Conservation (phyloP, 2,113 vertebrate species). For the Chlamydotis undulata region DNA sequence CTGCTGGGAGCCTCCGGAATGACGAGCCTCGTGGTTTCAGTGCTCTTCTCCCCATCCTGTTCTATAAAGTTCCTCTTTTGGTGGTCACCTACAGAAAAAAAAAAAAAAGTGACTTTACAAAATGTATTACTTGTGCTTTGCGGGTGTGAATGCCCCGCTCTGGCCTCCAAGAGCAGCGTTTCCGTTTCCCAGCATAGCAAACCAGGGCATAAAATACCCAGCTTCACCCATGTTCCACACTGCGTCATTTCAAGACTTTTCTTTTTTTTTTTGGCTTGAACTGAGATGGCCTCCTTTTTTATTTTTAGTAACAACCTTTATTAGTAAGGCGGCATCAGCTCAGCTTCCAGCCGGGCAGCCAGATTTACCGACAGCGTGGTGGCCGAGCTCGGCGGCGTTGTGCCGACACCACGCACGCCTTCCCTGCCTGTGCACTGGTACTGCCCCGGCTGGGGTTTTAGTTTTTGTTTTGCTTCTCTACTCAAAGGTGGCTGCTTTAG, state of each 20-base stretch:
- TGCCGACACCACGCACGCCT: background rate
- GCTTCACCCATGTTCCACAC: background rate
- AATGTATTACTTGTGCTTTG: background rate
- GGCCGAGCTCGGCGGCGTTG: accelerated
- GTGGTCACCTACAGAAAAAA: background rate
- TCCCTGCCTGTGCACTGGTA: too few relatives aligned
- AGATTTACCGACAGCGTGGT: background rate
- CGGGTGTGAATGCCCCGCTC: background rate
- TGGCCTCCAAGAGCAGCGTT: background rate
- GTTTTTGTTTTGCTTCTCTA: too few relatives aligned
- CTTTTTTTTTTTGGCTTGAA: background rate
- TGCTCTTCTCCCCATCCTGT: background rate
- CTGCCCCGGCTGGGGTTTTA: accelerated
- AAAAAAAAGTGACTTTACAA: background rate
- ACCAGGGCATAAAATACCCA: background rate
- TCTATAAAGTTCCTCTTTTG: background rate
- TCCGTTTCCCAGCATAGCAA: background rate
- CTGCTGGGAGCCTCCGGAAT: background rate
- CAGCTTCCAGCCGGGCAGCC: background rate
- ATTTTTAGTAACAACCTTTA: background rate
- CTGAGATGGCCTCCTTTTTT: background rate
- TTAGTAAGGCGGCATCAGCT: background rate
- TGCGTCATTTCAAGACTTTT: background rate
- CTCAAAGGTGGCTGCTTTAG: background rate
- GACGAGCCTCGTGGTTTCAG: background rate